Evolutionary conservation across 2,113 vertebrate genomes (phyloP), one percentile per base, ranked within the genome.

Genomic region (Paedocypris sp.): DNA sequence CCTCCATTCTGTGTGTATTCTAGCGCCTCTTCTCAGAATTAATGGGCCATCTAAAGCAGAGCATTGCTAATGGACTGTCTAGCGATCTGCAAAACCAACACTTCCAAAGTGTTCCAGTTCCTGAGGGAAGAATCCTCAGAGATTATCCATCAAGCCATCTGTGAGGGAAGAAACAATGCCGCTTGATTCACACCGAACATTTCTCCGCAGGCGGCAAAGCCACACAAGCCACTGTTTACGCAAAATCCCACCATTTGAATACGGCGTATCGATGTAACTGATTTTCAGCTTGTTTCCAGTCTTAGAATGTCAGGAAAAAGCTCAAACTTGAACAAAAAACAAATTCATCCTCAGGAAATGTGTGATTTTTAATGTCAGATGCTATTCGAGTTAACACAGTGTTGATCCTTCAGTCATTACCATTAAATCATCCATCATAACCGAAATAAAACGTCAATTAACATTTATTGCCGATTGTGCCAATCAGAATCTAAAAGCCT

Each of bases 171-270:
- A 51, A 9, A 16, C 31, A 25, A 7, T 52, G 31, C 28, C 13
- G 29, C 22, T 20, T 43, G 49, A 62, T 19, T n/a, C 16, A 13
- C 12, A 64, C 45, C 57, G 42, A 42, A 43, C 50, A 65, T 72
- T 74, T 70, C 59, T 64, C 69, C 65, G 25, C 6, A 4, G 41
- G 64, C 47, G 61, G 48, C 49, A 69, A 47, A 26, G 38, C 42
- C 23, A 48, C 62, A 20, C 9, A 33, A 56, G 58, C 75, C 72
- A 57, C 69, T 67, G 79, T 77, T 51, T 42, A 52, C 53, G 66
- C 8, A 26, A 41, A 50, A 53, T 22, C 31, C 20, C 25, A 3
- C 41, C 3, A 66, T 66, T 31, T 15, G 56, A 43, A 49, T n/a
- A n/a, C n/a, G n/a, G n/a, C n/a, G n/a, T n/a, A n/a, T n/a, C n/a